Base-by-base conservation (phyloP, 2,888 invertebrate species). In the Aleiodes testaceus region DNA sequence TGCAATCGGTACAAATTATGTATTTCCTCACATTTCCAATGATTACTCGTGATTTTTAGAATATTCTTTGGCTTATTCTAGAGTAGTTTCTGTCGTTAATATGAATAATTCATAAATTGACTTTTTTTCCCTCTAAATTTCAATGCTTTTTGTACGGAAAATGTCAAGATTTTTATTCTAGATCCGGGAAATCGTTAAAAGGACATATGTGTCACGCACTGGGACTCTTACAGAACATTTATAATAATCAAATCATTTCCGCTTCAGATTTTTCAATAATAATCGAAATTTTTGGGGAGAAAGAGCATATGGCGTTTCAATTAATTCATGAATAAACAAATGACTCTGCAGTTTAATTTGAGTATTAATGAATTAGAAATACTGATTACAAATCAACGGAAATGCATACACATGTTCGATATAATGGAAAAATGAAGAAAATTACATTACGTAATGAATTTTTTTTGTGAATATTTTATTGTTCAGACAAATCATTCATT, bases 181-280 rank as follows among this genome's bases (percentile, higher is more conserved):
- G 20, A 42, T 63, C 44, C 44, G 61, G 44, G 61, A 63, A 63
- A 63, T 45, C 14, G 26, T 45, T 22, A 45, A 47, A 26, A 63
- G 63, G 22, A 63, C 63, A 63, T 47, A 63, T 63, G 63, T 45
- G 63, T 63, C 63, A 63, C 63, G 63, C 44, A 63, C 47, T 22
- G 3, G n/a, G 26, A 55, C 14, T 26, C 12, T 42, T 20, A 22
- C 47, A 12, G 22, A 66, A 50, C 20, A 65, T 50, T 50, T 66
- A 52, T 66, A 70, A 70, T 70, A 70, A 70, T 70, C 64, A 70
- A 70, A 59, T 70, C 59, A 70, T 36, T 49, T 70, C 70, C 70
- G 66, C 59, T 30, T 49, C 49, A 47, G 20, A 16, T 30, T 64
- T 18, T 59, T 59, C 14, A 63, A 45, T 63, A 47, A 63, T 63